Percentiles rank a stretch among this genome's conserved stretches.
Evolutionary conservation across 2,797 vertebrate species (phyloP).

Genomic region (Onychomys leucogaster): DNA sequence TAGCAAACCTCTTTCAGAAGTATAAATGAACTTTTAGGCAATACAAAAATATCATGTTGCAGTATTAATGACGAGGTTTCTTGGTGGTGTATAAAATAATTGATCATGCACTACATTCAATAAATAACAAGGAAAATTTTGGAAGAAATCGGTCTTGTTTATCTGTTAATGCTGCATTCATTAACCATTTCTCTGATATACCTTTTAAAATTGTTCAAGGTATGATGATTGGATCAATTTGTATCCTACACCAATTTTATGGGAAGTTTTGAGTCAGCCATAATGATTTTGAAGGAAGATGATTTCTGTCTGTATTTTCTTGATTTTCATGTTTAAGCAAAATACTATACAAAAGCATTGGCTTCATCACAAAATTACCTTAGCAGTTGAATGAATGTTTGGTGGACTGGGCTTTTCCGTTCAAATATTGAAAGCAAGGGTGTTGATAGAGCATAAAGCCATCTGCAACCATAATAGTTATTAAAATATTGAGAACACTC

Average conservation of each 20-base stretch:
- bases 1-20: background rate
- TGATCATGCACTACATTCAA: background rate
- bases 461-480: background rate
- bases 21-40: background rate
- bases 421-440: background rate
- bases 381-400: background rate
- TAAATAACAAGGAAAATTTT: slow-evolving; percentile 39
- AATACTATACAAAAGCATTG: background rate
- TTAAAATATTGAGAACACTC: background rate
- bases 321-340: background rate
- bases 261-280: background rate
- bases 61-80: background rate
- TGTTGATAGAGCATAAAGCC: background rate
- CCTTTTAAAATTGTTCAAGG: slow-evolving; percentile 13
- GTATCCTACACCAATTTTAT: background rate
- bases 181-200: background rate
- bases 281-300: slow-evolving; percentile 39
- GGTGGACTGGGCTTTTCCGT: background rate
- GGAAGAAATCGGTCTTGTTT: background rate
- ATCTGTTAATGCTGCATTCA: background rate
- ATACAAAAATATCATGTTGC: background rate
- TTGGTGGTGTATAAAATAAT: background rate
- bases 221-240: background rate
- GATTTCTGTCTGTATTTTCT: background rate
- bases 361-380: background rate